A percentile compares a stretch with the other conserved stretches of the same genome.
These are phyloP conservation scores for Notothenia coriiceps DNA, from an alignment of 2,113 vertebrate species.

Conservation along the genomic window DNA sequence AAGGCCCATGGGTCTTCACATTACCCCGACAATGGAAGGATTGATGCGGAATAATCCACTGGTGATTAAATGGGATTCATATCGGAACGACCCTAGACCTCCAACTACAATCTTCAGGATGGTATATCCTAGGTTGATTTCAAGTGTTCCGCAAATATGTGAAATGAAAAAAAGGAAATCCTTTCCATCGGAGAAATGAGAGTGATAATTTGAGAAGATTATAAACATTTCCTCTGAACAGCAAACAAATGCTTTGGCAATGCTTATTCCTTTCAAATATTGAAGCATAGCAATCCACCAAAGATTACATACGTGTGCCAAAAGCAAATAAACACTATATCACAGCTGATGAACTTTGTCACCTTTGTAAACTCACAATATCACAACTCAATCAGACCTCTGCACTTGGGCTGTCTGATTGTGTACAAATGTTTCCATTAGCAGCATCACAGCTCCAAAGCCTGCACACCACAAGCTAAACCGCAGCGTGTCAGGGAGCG, in stretches of 20 bases:
- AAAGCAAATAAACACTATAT: conserved; percentile 44
- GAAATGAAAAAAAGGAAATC: conserved; percentile 5
- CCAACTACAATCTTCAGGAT: conserved; percentile 41
- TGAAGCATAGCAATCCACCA: conserved; percentile 5
- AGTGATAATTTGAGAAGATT: conserved; percentile 13
- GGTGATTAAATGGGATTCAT: conserved; percentile 61
- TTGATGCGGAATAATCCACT: conserved; percentile 70
- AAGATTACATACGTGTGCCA: background rate
- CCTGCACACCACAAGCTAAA: conserved; percentile 24
- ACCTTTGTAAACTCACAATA: conserved; percentile 42
- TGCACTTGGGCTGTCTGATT: conserved; percentile 12
- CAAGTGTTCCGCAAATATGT: conserved; percentile 21
- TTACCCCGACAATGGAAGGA: conserved; percentile 62
- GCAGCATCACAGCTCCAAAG: conserved; percentile 22
- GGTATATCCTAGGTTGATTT: conserved; percentile 36
- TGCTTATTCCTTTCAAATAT: background rate
- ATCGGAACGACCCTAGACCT: conserved; percentile 26
- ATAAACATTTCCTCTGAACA: background rate
- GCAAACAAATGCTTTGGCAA: conserved; percentile 32
- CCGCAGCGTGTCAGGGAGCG: conserved; percentile 46
- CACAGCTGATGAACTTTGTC: conserved; percentile 39
- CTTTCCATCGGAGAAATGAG: background rate
- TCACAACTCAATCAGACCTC: conserved; percentile 19
- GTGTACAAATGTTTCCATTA: conserved; percentile 40
- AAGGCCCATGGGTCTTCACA: conserved; percentile 37